Base-by-base conservation (phyloP, 1,140 invertebrate genomes). In the Trachymyrmex cornetzi region DNA sequence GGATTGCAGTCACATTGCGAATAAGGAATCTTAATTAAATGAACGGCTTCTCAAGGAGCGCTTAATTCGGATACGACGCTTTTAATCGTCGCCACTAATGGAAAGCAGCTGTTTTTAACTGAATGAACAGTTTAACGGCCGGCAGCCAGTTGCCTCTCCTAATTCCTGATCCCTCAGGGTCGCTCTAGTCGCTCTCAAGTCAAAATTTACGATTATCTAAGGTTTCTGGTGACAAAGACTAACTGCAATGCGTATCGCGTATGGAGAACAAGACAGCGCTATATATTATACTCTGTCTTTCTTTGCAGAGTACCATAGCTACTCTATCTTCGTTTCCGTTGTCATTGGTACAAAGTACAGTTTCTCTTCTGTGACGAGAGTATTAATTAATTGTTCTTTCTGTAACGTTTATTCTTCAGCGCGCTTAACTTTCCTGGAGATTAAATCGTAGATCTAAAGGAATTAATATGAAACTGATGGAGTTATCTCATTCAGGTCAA, bases 21-120 rank as follows among this genome's bases (percentile, higher is more conserved):
- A 63, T 50, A 24, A 55, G 77, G n/a, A 30, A 30, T 61, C 55
- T 34, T 84, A 63, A 75, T 84, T 74, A 61, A 75, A 61, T 34
- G 53, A 55, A 24, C 53, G 55, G 61, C 69, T 48, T 82, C 12
- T 24, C 22, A 30, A 84, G 34, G 11, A 61, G 77, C 2, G 48
- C 22, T 53, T 34, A 55, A 57, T 5, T 48, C 55, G 55, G 50
- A 82, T 72, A 27, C 55, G 57, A 74, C 55, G n/a, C 69, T 61
- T 75, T 75, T 57, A 57, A 38, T 57, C 55, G 24, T 57, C 27
- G 34, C 27, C 50, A 57, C 55, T 84, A 84, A 84, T 84, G 38
- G 38, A 74, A 74, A 84, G 61, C 80, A 57, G 38, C 55, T 63
- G 80, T 84, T 84, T 50, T 24, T 44, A 75, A 44, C 24, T 63